Conservation (phyloP, 2,113 vertebrate genomes). For the Neotragus moschatus region DNA sequence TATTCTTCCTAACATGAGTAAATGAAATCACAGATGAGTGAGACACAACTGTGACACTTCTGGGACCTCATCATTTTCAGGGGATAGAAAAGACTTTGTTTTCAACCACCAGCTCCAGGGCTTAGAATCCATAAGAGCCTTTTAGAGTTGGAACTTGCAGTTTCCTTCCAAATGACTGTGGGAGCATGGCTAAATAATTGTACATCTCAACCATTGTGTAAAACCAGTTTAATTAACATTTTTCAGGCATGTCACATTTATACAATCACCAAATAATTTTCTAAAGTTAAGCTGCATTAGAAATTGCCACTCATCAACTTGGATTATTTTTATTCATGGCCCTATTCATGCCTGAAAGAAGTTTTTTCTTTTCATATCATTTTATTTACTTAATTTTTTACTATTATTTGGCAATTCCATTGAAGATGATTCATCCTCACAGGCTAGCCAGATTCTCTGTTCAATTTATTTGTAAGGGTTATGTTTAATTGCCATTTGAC, state of each 20-base stretch:
- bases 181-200: slow-evolving; percentile 37
- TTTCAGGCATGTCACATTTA: slow-evolving; percentile 37
- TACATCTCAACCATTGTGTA: not conserved
- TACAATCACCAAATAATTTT: slow-evolving; percentile 38
- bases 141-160: not conserved
- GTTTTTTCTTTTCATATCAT: not conserved
- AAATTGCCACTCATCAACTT: slow-evolving; percentile 3
- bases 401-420: not conserved
- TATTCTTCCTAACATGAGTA: not conserved
- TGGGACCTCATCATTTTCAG: not conserved
- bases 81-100: not conserved
- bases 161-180: slow-evolving; percentile 2
- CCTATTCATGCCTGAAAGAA: slow-evolving; percentile 28
- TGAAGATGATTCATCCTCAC: slow-evolving; percentile 20
- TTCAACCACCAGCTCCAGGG: not conserved
- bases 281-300: slow-evolving; percentile 41
- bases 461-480: slow-evolving; percentile 24
- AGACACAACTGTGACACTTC: not conserved
- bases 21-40: not conserved
- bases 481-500: slow-evolving; percentile 5
- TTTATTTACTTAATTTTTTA: slow-evolving; percentile 28
- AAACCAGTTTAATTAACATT: slow-evolving; percentile 60
- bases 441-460: slow-evolving; percentile 41
- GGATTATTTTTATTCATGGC: slow-evolving; percentile 33
- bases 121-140: not conserved